Percentiles rank a stretch among this genome's conserved stretches.
phyloP scores from a whole-genome alignment of 2,113 vertebrate genomes.

The Bufo bufo region DNA sequence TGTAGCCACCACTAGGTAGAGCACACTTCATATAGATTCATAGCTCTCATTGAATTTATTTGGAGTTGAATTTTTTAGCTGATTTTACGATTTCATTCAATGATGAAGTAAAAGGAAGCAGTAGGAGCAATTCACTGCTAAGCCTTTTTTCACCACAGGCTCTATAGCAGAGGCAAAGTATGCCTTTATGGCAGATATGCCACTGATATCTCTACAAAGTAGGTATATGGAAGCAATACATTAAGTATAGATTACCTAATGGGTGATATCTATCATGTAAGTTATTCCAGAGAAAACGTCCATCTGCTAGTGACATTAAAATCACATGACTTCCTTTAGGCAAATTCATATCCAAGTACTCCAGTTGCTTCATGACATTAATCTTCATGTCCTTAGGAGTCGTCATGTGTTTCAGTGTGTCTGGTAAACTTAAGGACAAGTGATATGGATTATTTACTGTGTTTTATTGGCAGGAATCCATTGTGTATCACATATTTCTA shows the following conservation, averaged over 20 bases:
- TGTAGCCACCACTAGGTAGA: too few species aligned
- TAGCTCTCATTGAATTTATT: too few species aligned
- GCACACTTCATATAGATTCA: too few species aligned
- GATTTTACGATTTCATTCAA: too few species aligned
- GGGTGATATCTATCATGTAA: constrained; percentile 75
- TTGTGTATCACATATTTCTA: too few species aligned
- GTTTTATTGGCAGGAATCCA: not conserved
- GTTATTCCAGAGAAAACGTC: constrained; percentile 76
- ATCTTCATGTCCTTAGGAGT: constrained; percentile 69
- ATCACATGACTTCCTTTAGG: constrained; percentile 74
- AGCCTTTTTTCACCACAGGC: not conserved
- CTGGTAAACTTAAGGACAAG: constrained; percentile 60
- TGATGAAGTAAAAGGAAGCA: not conserved
- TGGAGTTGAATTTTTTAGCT: too few species aligned
- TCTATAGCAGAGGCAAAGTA: not conserved
- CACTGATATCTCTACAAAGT: not conserved
- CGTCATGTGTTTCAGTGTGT: constrained; percentile 72
- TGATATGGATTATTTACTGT: not conserved
- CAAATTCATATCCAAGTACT: constrained; percentile 65
- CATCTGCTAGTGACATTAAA: constrained; percentile 72
- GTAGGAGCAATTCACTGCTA: not conserved
- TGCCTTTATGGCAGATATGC: not conserved
- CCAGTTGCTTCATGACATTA: constrained; percentile 66
- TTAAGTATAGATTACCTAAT: constrained; percentile 67
- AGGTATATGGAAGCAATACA: not conserved